Base-by-base conservation (phyloP, 1,140 invertebrate species). In the Drosophila kepulauana region DNA sequence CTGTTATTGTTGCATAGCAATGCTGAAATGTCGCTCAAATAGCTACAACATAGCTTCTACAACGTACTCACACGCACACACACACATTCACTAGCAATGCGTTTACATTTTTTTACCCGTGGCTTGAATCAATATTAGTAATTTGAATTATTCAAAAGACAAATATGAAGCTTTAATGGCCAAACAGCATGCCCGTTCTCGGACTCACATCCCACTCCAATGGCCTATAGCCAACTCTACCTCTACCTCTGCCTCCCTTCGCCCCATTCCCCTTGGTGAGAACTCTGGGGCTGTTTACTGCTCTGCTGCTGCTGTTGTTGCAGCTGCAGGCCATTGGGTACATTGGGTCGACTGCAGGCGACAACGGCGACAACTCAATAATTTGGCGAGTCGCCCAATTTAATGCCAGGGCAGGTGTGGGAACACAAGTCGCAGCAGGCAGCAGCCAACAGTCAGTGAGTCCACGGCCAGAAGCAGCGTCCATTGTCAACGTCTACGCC, bases 121-220 rank as follows among this genome's bases (percentile, higher is more conserved):
- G 66, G 80, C 79, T 81, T 78, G 80, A 90, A 92, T 92, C 91
- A 92, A 92, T 92, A 92, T 92, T 92, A 92, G 91, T 92, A 92
- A 92, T 92, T 92, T 92, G 91, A 92, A 92, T 92, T 91, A 92
- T 92, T 92, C 91, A 92, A 68, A 90, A 91, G 91, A 91, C 91
- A 92, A 92, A 92, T 91, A 92, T 92, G 91, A 92, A 92, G 91
- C 91, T 92, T 92, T 92, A 92, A 92, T 92, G 91, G 91, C 85
- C 91, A 92, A 92, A 92, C 91, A 92, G 84, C 84, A 78, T 88
- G 75, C 81, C 75, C 67, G 70, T 69, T 67, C 63, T 54, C 62
- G 45, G 54, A 73, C 62, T 33, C 48, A 3, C n/a, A 5, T 54
- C 64, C 61, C 66, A 63, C 41, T 33, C 51, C 63, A 4, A 35